Conservation (phyloP, 2,113 vertebrate genomes). For the Panthera uncia region DNA sequence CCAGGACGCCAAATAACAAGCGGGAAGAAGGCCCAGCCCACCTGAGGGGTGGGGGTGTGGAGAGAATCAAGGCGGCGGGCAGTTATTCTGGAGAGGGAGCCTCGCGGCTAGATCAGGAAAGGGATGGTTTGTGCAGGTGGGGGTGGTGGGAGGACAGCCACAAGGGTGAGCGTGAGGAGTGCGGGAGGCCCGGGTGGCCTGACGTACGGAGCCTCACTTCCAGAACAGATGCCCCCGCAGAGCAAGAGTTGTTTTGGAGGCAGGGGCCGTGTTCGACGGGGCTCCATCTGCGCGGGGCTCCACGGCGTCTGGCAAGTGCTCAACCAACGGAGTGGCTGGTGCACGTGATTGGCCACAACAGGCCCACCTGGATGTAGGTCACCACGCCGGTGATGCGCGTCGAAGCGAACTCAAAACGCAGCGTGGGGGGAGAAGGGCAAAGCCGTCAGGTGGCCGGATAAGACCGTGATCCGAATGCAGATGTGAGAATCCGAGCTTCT, state of each 20-base stretch:
- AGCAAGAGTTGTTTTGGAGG: no score
- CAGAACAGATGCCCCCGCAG: neutral
- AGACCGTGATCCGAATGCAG: neutral
- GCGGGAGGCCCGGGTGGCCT: neutral
- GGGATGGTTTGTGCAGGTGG: neutral
- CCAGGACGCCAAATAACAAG: neutral
- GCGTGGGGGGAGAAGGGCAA: fast-evolving
- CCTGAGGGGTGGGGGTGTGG: fast-evolving
- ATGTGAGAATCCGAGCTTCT: neutral
- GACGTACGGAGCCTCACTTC: neutral
- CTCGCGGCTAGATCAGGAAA: neutral
- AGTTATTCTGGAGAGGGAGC: neutral
- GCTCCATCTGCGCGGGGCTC: no score
- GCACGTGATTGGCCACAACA: neutral
- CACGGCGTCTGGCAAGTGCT: neutral
- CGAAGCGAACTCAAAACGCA: neutral
- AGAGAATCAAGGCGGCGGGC: fast-evolving
- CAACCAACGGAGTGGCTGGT: neutral
- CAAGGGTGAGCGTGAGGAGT: neutral
- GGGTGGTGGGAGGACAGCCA: no score
- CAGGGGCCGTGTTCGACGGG: neutral
- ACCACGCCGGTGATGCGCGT: fast-evolving
- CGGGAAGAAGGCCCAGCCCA: neutral
- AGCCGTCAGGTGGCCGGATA: neutral
- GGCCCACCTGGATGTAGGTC: neutral